A percentile compares a stretch with the other conserved stretches of the same genome.
Evolutionary conservation across 2,888 invertebrate species (phyloP).

Genomic region (Lasiommata megera): DNA sequence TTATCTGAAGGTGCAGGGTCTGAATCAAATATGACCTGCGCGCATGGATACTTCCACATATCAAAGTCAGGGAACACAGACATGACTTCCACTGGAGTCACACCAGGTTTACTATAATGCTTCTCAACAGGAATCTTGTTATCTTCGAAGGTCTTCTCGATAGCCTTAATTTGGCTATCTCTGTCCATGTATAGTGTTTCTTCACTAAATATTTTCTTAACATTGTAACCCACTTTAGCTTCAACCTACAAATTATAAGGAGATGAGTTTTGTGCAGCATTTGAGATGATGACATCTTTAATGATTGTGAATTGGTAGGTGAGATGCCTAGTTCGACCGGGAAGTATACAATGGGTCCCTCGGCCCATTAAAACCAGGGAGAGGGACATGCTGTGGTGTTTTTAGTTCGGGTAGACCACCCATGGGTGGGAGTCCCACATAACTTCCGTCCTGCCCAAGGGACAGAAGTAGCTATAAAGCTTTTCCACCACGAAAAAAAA

Average conservation of each 20-base stretch:
- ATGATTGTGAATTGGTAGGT: too few relatives aligned
- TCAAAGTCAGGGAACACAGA: slow-evolving; percentile 97
- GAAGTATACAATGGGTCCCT: too few relatives aligned
- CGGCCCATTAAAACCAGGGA: too few relatives aligned
- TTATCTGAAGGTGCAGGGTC: slow-evolving; percentile 97
- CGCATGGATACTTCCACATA: slow-evolving; percentile 98
- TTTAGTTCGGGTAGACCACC: too few relatives aligned
- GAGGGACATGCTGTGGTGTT: too few relatives aligned
- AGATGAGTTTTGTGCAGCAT: neutral
- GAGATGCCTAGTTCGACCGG: too few relatives aligned
- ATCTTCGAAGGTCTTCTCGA: slow-evolving; percentile 98
- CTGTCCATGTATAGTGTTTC: slow-evolving; percentile 98
- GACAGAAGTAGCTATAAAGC: too few relatives aligned
- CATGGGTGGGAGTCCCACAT: too few relatives aligned
- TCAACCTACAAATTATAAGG: slow-evolving; percentile 84
- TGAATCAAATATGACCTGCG: slow-evolving; percentile 98
- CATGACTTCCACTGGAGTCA: slow-evolving; percentile 91
- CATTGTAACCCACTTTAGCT: slow-evolving; percentile 99
- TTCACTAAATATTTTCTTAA: slow-evolving; percentile 95
- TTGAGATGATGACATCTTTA: neutral
- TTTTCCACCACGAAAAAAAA: too few relatives aligned
- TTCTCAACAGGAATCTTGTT: slow-evolving; percentile 91
- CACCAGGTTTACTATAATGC: slow-evolving; percentile 98
- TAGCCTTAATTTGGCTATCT: slow-evolving; percentile 97
- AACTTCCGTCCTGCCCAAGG: too few relatives aligned